Base-by-base conservation (phyloP, 2,113 vertebrate genomes). In the Phyllostomus hastatus region DNA sequence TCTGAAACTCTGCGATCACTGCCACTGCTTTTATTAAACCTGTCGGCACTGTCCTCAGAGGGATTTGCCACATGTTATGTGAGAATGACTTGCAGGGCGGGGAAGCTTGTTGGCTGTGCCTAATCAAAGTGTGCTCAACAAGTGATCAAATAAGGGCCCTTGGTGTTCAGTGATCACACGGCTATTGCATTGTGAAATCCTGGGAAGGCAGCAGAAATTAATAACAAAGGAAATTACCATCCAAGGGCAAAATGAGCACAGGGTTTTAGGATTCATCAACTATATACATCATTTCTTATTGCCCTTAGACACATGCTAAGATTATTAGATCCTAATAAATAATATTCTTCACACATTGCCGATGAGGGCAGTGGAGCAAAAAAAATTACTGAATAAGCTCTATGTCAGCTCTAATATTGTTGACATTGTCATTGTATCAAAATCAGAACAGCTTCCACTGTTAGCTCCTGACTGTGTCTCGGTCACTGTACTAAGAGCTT, bases 151-250 rank as follows among this genome's bases (percentile, higher is more conserved):
- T 14, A 1, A 79, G 38, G 33, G 2, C 69, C 33, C 69, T 48
- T 81, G 7, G 4, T 79, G 97, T 94, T 95, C 38, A 76, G 3
- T 89, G 72, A 64, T 78, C 80, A 19, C 0, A 0, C 54, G n/a
- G 78, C 24, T 92, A 3, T 95, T 90, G 66, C 78, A 26, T 85
- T 87, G 41, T 90, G 93, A 92, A 92, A 75, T 96, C 93, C 41
- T 33, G 2, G 26, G 38, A 79, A 64, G 48, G 16, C 0, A 3
- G 15, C 6, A 7, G 95, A 89, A 93, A 88, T 95, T 88, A 82
- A 31, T 81, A 81, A 78, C 3, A 46, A 50, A 93, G 69, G 26
- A 43, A 61, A n/a, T 52, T 75, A 75, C 41, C 66, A 69, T 19
- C 41, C 57, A 86, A 73, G 59, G 88, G 26, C 86, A 61, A 57